Conservation (phyloP, 2,113 vertebrate genomes). For the Blennius ocellaris region DNA sequence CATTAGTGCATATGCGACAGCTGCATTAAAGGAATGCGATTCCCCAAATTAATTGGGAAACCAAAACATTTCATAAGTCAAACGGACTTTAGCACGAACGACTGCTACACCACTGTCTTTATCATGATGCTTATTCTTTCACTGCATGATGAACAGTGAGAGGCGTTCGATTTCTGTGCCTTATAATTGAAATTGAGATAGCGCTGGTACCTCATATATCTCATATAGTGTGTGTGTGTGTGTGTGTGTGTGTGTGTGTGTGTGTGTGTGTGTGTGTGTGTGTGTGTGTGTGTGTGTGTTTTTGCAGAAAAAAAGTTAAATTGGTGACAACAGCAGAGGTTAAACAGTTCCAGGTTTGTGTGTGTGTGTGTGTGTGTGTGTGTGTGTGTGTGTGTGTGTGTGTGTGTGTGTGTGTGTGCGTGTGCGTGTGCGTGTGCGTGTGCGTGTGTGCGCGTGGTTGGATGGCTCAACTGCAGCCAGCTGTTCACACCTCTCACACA, state of each 20-base stretch:
- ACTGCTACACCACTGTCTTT: too few species aligned
- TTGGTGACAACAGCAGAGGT: conserved; percentile 56
- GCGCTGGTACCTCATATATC: too few species aligned
- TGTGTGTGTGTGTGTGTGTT: neutral
- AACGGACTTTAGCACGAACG: too few species aligned
- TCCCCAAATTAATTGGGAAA: too few species aligned
- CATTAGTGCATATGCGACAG: too few species aligned
- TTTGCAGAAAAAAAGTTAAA: conserved; percentile 30
- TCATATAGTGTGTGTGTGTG: neutral
- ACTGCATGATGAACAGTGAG: too few species aligned
- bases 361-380: conserved; percentile 32
- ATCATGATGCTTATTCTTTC: too few species aligned
- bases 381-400: too few species aligned
- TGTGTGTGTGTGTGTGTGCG: conserved; percentile 24
- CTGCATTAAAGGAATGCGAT: too few species aligned
- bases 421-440: conserved; percentile 26
- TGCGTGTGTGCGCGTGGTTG: conserved; percentile 45
- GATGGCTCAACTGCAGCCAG: conserved; percentile 64
- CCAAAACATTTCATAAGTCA: too few species aligned
- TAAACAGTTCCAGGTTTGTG: conserved; percentile 70
- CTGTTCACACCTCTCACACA: conserved; percentile 50
- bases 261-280: neutral
- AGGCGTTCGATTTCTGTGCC: too few species aligned
- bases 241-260: neutral
- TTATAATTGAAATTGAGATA: too few species aligned